Conservation (phyloP, 1,140 invertebrate species). For the Neuroterus valhalla region DNA sequence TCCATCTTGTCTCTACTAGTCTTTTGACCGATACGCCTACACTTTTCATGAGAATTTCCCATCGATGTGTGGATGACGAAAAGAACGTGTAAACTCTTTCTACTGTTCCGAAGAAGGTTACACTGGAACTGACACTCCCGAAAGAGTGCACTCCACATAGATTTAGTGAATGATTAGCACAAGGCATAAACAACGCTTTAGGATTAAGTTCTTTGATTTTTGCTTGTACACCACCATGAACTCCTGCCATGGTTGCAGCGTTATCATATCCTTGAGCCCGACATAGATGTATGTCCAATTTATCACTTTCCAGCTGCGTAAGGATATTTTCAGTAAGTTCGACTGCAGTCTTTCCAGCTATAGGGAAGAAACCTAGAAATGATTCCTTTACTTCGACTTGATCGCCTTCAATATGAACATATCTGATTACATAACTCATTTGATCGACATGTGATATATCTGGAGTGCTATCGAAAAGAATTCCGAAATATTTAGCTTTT, state of each 20-base stretch:
- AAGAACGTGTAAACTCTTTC: no score
- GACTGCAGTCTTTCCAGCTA: slow-evolving; percentile 45
- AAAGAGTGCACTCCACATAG: slow-evolving; percentile 30
- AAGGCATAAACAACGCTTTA: not conserved
- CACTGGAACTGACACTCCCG: no score
- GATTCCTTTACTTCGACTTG: slow-evolving; percentile 31
- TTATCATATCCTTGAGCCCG: slow-evolving; percentile 2
- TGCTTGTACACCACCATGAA: not conserved
- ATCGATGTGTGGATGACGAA: no score
- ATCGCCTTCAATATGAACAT: slow-evolving; percentile 38
- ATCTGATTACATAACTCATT: slow-evolving; percentile 44
- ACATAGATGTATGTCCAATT: slow-evolving; percentile 36
- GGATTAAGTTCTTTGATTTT: not conserved
- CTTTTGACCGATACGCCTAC: no score
- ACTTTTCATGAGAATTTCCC: no score
- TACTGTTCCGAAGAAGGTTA: no score
- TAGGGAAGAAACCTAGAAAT: slow-evolving; percentile 33
- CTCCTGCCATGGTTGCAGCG: not conserved
- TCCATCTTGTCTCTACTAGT: no score
- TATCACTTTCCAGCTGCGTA: slow-evolving; percentile 36
- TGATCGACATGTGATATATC: slow-evolving; percentile 46
- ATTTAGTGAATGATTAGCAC: slow-evolving; percentile 22
- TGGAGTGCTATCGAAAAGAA: slow-evolving; percentile 49
- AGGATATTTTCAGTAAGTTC: slow-evolving; percentile 44
- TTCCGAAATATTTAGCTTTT: slow-evolving; percentile 52